Conservation (phyloP, 2,888 invertebrate species). For the Blastobasis lacticolella region DNA sequence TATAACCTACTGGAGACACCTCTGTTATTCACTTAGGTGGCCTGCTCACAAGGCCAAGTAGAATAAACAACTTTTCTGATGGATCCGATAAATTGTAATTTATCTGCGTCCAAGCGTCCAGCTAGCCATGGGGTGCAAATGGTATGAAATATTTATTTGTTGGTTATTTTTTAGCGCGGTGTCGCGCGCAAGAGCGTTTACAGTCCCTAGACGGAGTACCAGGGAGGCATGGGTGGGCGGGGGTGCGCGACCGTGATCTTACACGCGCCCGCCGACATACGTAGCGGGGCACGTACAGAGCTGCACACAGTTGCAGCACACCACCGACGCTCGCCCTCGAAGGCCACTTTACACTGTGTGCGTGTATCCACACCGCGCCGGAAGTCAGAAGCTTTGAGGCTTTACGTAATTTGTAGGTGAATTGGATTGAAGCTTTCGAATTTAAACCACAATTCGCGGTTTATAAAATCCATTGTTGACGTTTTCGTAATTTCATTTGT, state of each 20-base stretch:
- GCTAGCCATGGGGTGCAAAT: background rate
- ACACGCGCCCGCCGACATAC: slow-evolving; percentile 38
- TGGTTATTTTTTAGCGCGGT: slow-evolving; percentile 10
- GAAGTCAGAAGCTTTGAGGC: slow-evolving; percentile 53
- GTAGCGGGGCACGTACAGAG: slow-evolving; percentile 29
- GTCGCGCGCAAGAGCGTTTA: slow-evolving; percentile 27
- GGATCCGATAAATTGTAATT: no score
- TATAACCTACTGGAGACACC: no score
- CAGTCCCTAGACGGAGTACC: slow-evolving; percentile 38
- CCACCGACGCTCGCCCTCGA: slow-evolving; percentile 53
- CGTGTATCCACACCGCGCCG: slow-evolving; percentile 28
- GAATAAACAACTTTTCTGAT: no score
- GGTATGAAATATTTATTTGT: slow-evolving; percentile 6
- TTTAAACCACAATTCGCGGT: slow-evolving; percentile 35
- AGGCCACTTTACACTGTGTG: slow-evolving; percentile 54
- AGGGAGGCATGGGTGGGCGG: slow-evolving; percentile 39
- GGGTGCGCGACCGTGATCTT: slow-evolving; percentile 43
- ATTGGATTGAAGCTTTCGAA: slow-evolving; percentile 47
- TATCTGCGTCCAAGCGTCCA: background rate
- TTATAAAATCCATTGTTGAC: slow-evolving; percentile 30
- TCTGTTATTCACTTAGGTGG: no score
- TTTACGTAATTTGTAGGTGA: slow-evolving; percentile 62
- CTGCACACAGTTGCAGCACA: slow-evolving; percentile 17
- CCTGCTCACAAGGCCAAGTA: no score
- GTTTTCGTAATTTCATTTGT: no score